These are phyloP conservation scores for Whitmania pigra DNA, from an alignment of 1,140 invertebrate species.

Conservation along the genomic window DNA sequence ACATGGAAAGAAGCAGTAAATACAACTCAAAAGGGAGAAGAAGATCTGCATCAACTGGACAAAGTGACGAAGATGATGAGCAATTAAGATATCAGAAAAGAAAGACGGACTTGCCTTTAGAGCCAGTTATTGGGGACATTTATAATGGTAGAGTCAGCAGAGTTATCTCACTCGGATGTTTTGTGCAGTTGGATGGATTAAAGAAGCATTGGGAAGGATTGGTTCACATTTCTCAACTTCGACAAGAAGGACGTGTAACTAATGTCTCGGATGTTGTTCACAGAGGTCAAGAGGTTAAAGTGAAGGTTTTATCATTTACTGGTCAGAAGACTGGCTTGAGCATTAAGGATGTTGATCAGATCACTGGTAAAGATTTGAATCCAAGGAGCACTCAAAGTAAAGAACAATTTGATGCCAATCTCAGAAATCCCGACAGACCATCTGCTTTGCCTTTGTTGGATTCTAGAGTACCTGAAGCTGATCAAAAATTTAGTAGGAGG, in stretches of 20 bases:
- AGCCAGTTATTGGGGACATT: constrained; percentile 46
- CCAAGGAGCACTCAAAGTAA: constrained; percentile 44
- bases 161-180: constrained; percentile 92
- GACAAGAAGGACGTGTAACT: constrained; percentile 81
- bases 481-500: constrained; percentile 60
- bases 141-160: constrained; percentile 88
- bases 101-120: background rate
- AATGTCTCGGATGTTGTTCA: constrained; percentile 85
- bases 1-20: background rate
- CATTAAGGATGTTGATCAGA: constrained; percentile 97
- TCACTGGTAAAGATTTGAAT: constrained; percentile 84
- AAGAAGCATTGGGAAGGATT: constrained; percentile 77
- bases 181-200: constrained; percentile 86
- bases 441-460: constrained; percentile 33
- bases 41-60: background rate
- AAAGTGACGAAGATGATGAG: background rate
- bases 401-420: constrained; percentile 27
- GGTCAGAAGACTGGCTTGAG: constrained; percentile 89
- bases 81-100: constrained; percentile 13
- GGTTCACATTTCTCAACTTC: constrained; percentile 80
- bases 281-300: constrained; percentile 64
- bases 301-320: constrained; percentile 70
- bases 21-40: background rate
- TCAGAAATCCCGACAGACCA: constrained; percentile 43
- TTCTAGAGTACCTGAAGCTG: constrained; percentile 31